Percentiles rank a stretch among this genome's conserved stretches.
These are phyloP conservation scores for Iselma pallidipennis DNA, from an alignment of 2,888 invertebrate genomes.

Conservation along the genomic window DNA sequence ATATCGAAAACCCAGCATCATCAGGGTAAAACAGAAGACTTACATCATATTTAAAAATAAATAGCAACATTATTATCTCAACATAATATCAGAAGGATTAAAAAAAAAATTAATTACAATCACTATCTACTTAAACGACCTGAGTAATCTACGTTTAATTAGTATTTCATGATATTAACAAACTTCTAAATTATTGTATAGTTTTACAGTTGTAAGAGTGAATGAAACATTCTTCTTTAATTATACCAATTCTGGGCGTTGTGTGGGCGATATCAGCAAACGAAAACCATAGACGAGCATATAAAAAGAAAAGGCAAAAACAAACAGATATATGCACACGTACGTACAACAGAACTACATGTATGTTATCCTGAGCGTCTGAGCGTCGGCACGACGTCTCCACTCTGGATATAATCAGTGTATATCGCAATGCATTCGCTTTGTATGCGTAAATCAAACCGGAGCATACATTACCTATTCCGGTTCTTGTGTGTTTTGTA, in stretches of 20 bases:
- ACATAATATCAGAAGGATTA: conserved; percentile 2
- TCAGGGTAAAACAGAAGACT: not conserved
- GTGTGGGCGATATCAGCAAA: not conserved
- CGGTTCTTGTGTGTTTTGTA: conserved; percentile 4
- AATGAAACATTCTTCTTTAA: not conserved
- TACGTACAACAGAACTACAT: not conserved
- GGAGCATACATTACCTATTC: conserved; percentile 30
- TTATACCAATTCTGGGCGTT: not conserved
- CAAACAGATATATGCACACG: not conserved
- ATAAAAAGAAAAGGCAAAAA: not conserved
- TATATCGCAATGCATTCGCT: conserved; percentile 27
- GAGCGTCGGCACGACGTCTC: conserved; percentile 3
- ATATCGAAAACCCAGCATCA: not conserved
- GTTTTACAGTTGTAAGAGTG: too few species aligned
- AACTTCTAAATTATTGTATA: too few species aligned
- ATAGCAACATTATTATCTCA: conserved; percentile 5
- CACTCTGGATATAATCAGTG: conserved; percentile 1
- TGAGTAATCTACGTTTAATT: too few species aligned
- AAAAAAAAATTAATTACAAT: conserved; percentile 2
- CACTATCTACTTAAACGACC: conserved; percentile 13
- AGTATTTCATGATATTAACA: too few species aligned
- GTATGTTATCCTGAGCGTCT: not conserved
- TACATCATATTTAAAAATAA: conserved; percentile 14
- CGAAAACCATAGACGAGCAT: not conserved
- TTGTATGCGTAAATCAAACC: conserved; percentile 32